Conservation (phyloP, 1,140 invertebrate genomes). For the Phenacoccus solenopsis region DNA sequence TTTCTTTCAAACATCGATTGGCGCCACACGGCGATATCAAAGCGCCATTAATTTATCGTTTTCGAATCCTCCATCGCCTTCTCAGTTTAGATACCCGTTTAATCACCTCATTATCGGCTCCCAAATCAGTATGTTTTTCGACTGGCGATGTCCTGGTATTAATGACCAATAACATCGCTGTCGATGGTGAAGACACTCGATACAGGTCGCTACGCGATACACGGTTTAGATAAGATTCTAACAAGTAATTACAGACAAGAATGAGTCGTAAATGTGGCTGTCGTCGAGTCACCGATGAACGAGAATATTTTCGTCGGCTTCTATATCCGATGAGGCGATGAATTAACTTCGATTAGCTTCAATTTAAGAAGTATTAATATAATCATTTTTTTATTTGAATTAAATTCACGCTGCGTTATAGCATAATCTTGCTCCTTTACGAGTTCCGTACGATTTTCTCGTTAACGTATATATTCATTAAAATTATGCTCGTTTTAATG, state of each 20-base stretch:
- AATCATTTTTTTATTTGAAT: background rate
- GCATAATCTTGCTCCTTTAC: background rate
- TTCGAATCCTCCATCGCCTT: background rate
- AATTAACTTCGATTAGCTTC: slow-evolving; percentile 2
- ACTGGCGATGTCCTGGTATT: background rate
- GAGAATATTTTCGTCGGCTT: background rate
- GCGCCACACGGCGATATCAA: background rate
- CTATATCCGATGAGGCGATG: background rate
- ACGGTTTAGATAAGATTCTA: background rate
- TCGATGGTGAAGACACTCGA: background rate
- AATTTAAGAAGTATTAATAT: background rate
- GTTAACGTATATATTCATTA: too few species aligned
- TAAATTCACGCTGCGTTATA: background rate
- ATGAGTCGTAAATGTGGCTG: background rate
- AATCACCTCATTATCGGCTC: background rate
- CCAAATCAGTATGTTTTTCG: background rate
- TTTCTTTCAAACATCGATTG: too few species aligned
- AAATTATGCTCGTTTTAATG: background rate
- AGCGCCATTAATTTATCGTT: background rate
- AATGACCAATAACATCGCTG: background rate
- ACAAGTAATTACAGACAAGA: background rate
- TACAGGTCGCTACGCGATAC: background rate
- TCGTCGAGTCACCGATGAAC: background rate
- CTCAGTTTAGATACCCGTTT: background rate
- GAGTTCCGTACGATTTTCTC: background rate